Percentiles rank a stretch among this genome's conserved stretches.
These are phyloP conservation scores for Phlogophora meticulosa DNA, from an alignment of 2,888 invertebrate genomes.

Conservation along the genomic window DNA sequence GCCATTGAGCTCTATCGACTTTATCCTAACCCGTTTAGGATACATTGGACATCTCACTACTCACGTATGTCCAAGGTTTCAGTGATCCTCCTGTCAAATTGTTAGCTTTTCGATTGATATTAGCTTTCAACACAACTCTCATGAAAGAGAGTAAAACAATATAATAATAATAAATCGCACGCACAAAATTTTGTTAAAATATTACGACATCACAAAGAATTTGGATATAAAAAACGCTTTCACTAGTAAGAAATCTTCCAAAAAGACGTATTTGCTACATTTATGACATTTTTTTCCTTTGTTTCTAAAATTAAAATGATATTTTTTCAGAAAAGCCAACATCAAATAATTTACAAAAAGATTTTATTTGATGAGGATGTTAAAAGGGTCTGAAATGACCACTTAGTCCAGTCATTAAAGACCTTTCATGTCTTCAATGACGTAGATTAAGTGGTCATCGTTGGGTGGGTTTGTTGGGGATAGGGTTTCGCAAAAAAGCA, in stretches of 20 bases:
- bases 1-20: slow-evolving; percentile 92
- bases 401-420: too few species aligned
- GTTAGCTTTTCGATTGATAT: slow-evolving; percentile 77
- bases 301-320: slow-evolving; percentile 87
- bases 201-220: slow-evolving; percentile 91
- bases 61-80: slow-evolving; percentile 86
- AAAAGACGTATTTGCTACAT: slow-evolving; percentile 90
- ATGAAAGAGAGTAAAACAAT: slow-evolving; percentile 84
- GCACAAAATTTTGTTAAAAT: slow-evolving; percentile 89
- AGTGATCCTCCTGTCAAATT: slow-evolving; percentile 85
- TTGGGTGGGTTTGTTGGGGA: too few species aligned
- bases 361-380: slow-evolving; percentile 35
- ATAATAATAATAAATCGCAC: slow-evolving; percentile 78
- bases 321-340: slow-evolving; percentile 76
- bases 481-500: too few species aligned
- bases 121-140: slow-evolving; percentile 85
- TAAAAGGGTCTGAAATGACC: neutral
- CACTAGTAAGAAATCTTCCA: slow-evolving; percentile 87
- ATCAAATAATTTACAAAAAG: slow-evolving; percentile 56
- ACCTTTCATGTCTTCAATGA: too few species aligned
- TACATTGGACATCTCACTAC: slow-evolving; percentile 91
- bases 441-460: too few species aligned
- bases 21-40: slow-evolving; percentile 91
- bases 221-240: slow-evolving; percentile 90
- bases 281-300: slow-evolving; percentile 88